Evolutionary conservation across 1,140 invertebrate genomes (phyloP).

Genomic region (Saccostrea glomerata): DNA sequence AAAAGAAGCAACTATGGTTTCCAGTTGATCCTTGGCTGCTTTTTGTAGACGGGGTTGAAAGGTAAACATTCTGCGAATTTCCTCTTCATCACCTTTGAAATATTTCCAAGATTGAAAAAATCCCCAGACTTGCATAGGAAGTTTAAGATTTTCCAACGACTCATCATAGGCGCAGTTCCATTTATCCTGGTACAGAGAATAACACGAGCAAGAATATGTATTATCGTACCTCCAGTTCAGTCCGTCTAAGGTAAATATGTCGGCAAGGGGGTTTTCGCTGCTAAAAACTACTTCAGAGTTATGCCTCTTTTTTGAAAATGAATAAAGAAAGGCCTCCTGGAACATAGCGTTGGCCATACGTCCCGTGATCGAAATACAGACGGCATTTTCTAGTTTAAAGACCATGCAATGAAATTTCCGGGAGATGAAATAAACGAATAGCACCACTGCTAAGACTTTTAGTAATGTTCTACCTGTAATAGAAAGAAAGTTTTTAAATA

Average conservation of each 20-base stretch:
- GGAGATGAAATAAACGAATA: background rate
- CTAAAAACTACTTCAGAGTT: constrained; percentile 36
- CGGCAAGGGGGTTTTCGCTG: background rate
- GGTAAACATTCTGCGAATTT: constrained; percentile 47
- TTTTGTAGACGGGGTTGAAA: constrained; percentile 37
- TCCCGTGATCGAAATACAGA: constrained; percentile 47
- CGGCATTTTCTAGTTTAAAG: background rate
- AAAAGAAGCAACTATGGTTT: background rate
- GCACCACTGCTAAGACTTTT: background rate
- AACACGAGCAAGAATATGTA: constrained; percentile 31
- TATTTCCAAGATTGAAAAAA: constrained; percentile 59
- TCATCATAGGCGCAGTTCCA: constrained; percentile 53
- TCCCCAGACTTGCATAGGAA: constrained; percentile 41
- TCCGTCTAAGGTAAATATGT: constrained; percentile 35
- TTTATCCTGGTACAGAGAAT: constrained; percentile 24
- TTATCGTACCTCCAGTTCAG: constrained; percentile 21
- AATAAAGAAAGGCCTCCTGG: constrained; percentile 49
- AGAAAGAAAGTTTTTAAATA: background rate
- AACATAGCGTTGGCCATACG: constrained; percentile 52
- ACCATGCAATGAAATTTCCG: background rate
- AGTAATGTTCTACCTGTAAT: background rate
- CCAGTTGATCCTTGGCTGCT: constrained; percentile 10
- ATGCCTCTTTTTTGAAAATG: constrained; percentile 33
- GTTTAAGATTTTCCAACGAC: background rate
- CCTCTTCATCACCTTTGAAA: constrained; percentile 47